Evolutionary conservation across 1,140 invertebrate species (phyloP), one percentile per base, ranked within the genome.

Genomic region (Carcinoscorpius rotundicauda): DNA sequence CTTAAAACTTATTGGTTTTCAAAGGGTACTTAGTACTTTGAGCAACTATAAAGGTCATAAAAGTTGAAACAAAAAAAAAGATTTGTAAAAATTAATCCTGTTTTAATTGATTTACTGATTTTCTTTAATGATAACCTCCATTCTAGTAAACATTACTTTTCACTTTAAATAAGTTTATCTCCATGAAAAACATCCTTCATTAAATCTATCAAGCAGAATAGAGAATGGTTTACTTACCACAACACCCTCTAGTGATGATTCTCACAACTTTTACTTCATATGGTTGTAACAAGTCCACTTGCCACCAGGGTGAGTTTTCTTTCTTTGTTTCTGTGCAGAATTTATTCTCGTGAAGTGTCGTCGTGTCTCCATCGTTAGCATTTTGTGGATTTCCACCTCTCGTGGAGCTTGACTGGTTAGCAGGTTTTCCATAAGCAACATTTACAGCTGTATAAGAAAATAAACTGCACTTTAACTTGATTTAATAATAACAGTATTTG

Each of bases 261-360:
- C 89, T 78, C 6, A 95, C 86, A 6, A 89, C 87, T 72, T 86
- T 85, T 52, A 94, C 84, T 6, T 89, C 82, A 73, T 93, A 91
- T 8, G 89, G 83, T 57, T 86, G 81, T 4, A 95, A 80, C 9
- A 95, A 78, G 75, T 95, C 88, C 0, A 93, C 90, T 66, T 86
- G 85, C 91, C 91, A 95, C 89, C 90, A 94, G 0, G 91, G 91
- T 8, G 89, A 91, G 9, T 66, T 65, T 73, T 94, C 91, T 62
- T 86, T 85, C 71, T 89, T 86, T 0, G 91, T 95, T 77, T 93
- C 90, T 0, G 89, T 90, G 75, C 92, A 94, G 65, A 87, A 79
- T 72, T 87, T 86, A 1, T 87, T 87, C 72, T 93, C 90, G 71
- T 93, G 89, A 62, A 92, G 86, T 0, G 87, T 89, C 66, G 83